Evolutionary conservation across 2,888 invertebrate species (phyloP).

Genomic region (Exephanes ischioxanthus): DNA sequence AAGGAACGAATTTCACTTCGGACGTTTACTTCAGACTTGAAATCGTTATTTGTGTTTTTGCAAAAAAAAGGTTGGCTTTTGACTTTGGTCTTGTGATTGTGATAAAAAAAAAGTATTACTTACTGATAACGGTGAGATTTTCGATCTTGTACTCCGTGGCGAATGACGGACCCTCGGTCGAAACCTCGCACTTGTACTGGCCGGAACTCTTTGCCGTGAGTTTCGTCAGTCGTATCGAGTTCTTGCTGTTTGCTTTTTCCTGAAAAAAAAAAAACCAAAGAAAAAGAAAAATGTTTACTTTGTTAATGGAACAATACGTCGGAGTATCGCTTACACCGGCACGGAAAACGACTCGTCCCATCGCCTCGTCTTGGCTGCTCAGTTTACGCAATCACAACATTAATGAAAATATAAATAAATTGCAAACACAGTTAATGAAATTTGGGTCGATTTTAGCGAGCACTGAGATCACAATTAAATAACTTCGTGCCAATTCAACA

Average conservation of each 20-base stretch:
- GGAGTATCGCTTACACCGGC: slow-evolving; percentile 34
- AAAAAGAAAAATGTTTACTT: slow-evolving; percentile 71
- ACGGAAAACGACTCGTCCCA: slow-evolving; percentile 7
- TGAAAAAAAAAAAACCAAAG: slow-evolving; percentile 66
- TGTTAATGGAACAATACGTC: slow-evolving; percentile 70
- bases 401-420: neutral
- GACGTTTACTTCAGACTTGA: no score
- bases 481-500: neutral
- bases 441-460: neutral
- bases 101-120: slow-evolving; percentile 63
- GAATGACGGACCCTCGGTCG: slow-evolving; percentile 79
- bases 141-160: slow-evolving; percentile 74
- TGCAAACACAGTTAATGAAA: neutral
- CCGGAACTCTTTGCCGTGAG: slow-evolving; percentile 77
- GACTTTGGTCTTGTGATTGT: no score
- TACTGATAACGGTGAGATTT: slow-evolving; percentile 79
- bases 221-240: slow-evolving; percentile 74
- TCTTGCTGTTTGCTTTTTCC: slow-evolving; percentile 73
- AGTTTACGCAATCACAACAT: slow-evolving; percentile 19
- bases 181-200: slow-evolving; percentile 81
- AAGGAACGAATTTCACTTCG: neutral
- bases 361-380: slow-evolving; percentile 5
- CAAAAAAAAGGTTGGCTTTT: no score
- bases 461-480: neutral
- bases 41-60: no score